Base-by-base conservation (phyloP, 2,113 vertebrate genomes). In the Leiothrix lutea region DNA sequence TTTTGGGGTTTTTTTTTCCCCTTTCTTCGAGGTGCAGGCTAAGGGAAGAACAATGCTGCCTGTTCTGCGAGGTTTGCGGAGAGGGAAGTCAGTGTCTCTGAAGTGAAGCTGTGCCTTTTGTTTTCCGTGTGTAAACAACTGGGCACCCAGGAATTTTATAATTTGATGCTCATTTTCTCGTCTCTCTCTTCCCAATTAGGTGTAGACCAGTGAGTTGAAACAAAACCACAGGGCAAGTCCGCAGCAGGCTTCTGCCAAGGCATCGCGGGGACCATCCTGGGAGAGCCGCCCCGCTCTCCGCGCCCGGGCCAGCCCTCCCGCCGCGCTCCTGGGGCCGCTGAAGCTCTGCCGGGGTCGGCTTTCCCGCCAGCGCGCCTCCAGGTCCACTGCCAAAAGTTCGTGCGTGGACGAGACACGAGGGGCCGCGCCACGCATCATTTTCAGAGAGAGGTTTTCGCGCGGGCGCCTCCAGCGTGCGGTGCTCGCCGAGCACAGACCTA, bases 121-220 rank as follows among this genome's bases (percentile, higher is more conserved):
- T 96, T 86, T 86, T 80, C 83, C 35, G 10, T 16, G 50, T 70
- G 73, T 94, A 92, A 96, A 89, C 93, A 72, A 91, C 80, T 19
- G 89, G 83, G 75, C 51, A 83, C 80, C 28, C 62, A 61, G 91
- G 91, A 92, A 94, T 95, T 90, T 88, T 61, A 69, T 88, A 69
- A 86, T 73, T 48, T 57, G 83, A 77, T 86, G 86, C 89, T 95
- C 89, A 65, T 92, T 91, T 95, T 88, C 91, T 80, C 45, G 54
- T 92, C 31, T 88, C 66, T 80, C 72, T 92, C 83, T 64, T 83
- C 83, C 86, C 80, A 80, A 86, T 94, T 94, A 92, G 91, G 94
- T 88, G 86, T 88, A 88, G 86, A 65, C 79, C 86, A 80, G 53
- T 82, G 88, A 75, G 36, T 69, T 94, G 88, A 83, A 77, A 94